These are phyloP conservation scores for Channa argus DNA, from an alignment of 2,113 vertebrate species.

Conservation along the genomic window DNA sequence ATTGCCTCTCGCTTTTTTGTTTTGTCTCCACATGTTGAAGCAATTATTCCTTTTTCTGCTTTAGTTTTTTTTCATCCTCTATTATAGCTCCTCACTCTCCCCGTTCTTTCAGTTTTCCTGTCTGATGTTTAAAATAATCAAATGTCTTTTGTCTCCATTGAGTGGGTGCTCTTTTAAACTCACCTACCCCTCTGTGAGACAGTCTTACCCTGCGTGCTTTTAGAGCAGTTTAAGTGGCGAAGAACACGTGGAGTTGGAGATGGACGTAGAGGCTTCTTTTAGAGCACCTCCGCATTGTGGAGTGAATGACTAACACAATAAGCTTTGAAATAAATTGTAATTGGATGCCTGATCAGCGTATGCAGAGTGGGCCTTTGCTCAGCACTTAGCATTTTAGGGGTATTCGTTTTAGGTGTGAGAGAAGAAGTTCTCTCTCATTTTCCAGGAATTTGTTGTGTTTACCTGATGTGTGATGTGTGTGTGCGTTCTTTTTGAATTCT, in stretches of 20 bases:
- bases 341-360: slow-evolving; percentile 29
- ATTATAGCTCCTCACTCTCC: not conserved
- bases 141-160: slow-evolving; percentile 37
- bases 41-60: not conserved
- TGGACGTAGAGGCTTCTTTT: slow-evolving; percentile 24
- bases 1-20: not conserved
- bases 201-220: slow-evolving; percentile 41
- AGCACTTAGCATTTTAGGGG: slow-evolving; percentile 25
- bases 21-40: not conserved
- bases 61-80: not conserved
- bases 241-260: slow-evolving; percentile 40
- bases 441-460: not conserved
- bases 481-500: not conserved
- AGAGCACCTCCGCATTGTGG: not conserved
- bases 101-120: not conserved
- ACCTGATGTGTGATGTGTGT: not conserved
- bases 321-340: slow-evolving; percentile 44
- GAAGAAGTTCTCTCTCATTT: not conserved
- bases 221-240: slow-evolving; percentile 45
- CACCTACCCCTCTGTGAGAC: not conserved
- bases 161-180: slow-evolving; percentile 29
- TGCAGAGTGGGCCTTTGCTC: slow-evolving; percentile 9
- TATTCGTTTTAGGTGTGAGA: not conserved
- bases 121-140: slow-evolving; percentile 41
- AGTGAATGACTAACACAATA: slow-evolving; percentile 34